phyloP scores from a whole-genome alignment of 2,797 vertebrate genomes.

The Ceyx erithaca region DNA sequence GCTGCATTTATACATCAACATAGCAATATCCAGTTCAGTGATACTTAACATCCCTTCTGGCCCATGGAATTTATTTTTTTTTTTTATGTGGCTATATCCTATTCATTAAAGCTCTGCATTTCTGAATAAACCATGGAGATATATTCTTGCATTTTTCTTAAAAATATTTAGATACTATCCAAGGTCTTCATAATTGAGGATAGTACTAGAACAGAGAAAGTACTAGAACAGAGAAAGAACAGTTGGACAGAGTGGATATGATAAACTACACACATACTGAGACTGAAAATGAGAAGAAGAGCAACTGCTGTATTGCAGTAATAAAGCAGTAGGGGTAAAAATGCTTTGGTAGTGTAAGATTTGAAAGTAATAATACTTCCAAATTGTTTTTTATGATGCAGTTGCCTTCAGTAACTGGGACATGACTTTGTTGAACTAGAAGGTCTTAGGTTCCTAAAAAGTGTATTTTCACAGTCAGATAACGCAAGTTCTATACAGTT shows the following conservation, averaged over 20 bases:
- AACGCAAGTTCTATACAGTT: not conserved
- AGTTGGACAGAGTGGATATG: not conserved
- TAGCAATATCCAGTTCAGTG: not conserved
- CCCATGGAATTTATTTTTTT: not conserved
- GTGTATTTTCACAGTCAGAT: not conserved
- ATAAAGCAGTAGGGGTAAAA: not conserved
- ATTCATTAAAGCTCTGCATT: conserved; percentile 22
- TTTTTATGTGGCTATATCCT: not conserved
- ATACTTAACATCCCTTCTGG: not conserved
- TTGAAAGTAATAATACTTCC: not conserved
- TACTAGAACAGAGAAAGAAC: not conserved
- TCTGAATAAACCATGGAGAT: not conserved
- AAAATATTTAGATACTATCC: not conserved
- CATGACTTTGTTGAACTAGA: not conserved
- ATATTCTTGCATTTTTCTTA: not conserved
- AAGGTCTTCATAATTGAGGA: not conserved
- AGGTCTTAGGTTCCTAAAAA: not conserved
- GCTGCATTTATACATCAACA: conserved; percentile 2
- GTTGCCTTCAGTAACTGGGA: not conserved
- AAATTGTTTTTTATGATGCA: not conserved
- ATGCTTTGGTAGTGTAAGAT: not conserved
- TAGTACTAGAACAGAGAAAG: not conserved
- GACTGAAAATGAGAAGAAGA: not conserved
- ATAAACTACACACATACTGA: not conserved
- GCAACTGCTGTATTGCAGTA: not conserved